Conservation (phyloP, 1,140 invertebrate species). For the Bursaphelenchus mucronatus region DNA sequence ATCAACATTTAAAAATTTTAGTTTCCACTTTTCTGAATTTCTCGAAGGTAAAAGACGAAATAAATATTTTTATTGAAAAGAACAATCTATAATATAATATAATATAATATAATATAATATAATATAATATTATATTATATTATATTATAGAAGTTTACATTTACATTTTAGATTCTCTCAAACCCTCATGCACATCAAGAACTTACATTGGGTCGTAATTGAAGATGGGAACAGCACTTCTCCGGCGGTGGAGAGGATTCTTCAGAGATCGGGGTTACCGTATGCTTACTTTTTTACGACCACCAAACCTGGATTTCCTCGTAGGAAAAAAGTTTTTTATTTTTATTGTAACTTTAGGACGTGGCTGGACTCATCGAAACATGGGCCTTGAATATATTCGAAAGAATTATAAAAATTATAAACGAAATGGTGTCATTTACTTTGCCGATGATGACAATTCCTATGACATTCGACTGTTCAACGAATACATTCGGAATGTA, state of each 20-base stretch:
- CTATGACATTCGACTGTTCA: conserved; percentile 50
- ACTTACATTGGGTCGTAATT: conserved; percentile 29
- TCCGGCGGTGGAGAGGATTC: conserved; percentile 20
- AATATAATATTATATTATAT: neutral
- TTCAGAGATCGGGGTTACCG: conserved; percentile 21
- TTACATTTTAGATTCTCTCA: conserved; percentile 28
- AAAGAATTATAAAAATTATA: conserved; percentile 66
- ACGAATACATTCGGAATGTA: conserved; percentile 73
- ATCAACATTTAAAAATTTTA: too few species aligned
- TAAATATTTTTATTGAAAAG: too few species aligned
- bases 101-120: neutral
- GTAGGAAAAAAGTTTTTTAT: conserved; percentile 44
- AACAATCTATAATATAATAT: neutral
- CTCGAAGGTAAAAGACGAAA: too few species aligned
- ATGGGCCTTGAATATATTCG: conserved; percentile 79
- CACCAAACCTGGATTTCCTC: conserved; percentile 1
- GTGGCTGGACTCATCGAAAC: conserved; percentile 68
- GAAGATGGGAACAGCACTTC: conserved; percentile 23
- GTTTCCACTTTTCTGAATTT: too few species aligned
- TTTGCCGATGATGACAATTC: conserved; percentile 54
- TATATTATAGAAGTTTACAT: neutral
- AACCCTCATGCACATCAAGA: conserved; percentile 30
- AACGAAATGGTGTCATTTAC: conserved; percentile 54
- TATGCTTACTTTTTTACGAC: conserved; percentile 27
- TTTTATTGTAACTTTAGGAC: conserved; percentile 72